Conservation (phyloP, 2,888 invertebrate species). For the Cheilosia impressa region DNA sequence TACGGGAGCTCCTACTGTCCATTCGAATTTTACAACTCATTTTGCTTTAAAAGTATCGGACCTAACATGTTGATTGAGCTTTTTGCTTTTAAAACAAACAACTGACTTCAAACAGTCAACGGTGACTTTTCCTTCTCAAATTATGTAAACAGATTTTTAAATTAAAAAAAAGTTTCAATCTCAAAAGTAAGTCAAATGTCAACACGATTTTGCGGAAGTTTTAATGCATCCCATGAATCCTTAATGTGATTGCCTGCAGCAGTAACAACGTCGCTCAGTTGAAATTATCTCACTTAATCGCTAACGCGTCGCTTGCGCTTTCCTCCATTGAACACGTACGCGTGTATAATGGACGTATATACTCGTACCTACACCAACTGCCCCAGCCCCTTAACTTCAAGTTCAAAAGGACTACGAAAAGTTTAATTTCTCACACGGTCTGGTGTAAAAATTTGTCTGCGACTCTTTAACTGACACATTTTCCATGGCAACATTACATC, state of each 20-base stretch:
- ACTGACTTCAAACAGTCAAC: not conserved
- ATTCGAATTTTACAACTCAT: too few relatives aligned
- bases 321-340: constrained; percentile 41
- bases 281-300: constrained; percentile 48
- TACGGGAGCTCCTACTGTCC: too few relatives aligned
- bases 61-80: too few relatives aligned
- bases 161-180: not conserved
- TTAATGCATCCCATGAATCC: constrained; percentile 21
- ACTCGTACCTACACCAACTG: not conserved
- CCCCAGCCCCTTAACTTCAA: not conserved
- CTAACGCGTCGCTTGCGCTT: constrained; percentile 22
- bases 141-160: not conserved
- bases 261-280: not conserved
- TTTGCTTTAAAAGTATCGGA: too few relatives aligned
- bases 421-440: constrained; percentile 25
- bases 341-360: too few relatives aligned
- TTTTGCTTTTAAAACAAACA: too few relatives aligned
- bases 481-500: not conserved
- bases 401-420: not conserved
- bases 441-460: constrained; percentile 37
- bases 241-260: constrained; percentile 24
- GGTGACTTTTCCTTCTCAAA: not conserved
- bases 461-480: constrained; percentile 37
- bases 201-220: constrained; percentile 1
- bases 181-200: not conserved